Base-by-base conservation (phyloP, 2,888 invertebrate species). In the Zeuzera pyrina region DNA sequence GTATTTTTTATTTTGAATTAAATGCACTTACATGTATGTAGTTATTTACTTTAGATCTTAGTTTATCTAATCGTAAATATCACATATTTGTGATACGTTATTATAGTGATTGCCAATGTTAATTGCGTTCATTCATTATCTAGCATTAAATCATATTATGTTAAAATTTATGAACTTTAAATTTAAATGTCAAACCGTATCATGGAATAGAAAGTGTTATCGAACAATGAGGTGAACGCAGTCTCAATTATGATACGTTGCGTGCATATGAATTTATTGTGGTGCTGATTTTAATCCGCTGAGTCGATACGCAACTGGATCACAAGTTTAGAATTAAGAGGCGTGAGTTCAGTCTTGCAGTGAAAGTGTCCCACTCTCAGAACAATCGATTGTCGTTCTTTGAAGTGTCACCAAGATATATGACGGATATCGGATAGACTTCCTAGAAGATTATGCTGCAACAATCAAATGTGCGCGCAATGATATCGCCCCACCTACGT, bases 291-390 rank as follows among this genome's bases (percentile, higher is more conserved):
- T 64, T 68, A 72, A 73, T 73, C 65, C 66, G 48, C 46, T 36
- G 39, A 37, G 37, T 44, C 51, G 57, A 68, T 65, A 62, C 60
- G 60, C 44, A 66, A 70, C 68, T 68, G 62, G 71, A 70, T 74
- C 67, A 62, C 55, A 65, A 56, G 56, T 65, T 63, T 54, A 57
- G 59, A 65, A 70, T 70, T 57, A 66, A 57, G 61, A 66, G 62
- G 54, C 67, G 63, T 64, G 65, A 66, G 58, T 46, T 54, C 47
- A 43, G 57, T 52, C 53, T 55, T 33, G 23, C 34, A 58, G 79
- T 67, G 81, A 81, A 81, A 81, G 81, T 76, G 74, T 64, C 68
- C 65, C 60, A 69, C 65, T 71, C 61, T 43, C 52, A 49, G 61
- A 69, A 77, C 77, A 74, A 74, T 73, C 65, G 65, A 71, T 63